Percentiles rank a stretch among this genome's conserved stretches.
These are phyloP conservation scores for Yponomeuta malinellus DNA, from an alignment of 2,888 invertebrate species.

Conservation along the genomic window DNA sequence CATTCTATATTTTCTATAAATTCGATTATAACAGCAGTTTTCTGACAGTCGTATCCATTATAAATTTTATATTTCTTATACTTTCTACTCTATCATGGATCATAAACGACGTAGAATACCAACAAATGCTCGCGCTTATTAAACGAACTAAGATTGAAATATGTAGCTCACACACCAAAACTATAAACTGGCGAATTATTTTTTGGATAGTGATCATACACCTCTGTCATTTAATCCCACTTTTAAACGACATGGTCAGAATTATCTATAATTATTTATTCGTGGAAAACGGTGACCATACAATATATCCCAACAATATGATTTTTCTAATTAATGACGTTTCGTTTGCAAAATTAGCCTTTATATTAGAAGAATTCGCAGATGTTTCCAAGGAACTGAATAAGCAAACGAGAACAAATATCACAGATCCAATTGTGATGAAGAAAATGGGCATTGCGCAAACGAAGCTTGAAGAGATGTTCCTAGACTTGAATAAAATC, in stretches of 20 bases:
- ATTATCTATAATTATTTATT: too few species aligned
- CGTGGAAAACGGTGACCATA: too few species aligned
- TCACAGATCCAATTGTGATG: neutral
- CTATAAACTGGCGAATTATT: neutral
- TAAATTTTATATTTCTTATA: neutral
- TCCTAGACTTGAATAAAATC: neutral
- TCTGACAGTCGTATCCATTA: neutral
- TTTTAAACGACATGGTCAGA: neutral
- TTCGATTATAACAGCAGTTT: neutral
- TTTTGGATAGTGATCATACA: neutral
- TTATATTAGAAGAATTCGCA: neutral
- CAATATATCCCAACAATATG: neutral
- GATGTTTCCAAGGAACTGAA: neutral
- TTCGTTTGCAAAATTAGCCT: neutral
- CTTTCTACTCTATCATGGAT: neutral
- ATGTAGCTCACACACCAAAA: neutral
- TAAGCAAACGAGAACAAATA: neutral
- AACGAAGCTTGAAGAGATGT: neutral
- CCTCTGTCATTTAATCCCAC: neutral
- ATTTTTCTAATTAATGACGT: neutral
- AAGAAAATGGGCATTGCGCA: neutral
- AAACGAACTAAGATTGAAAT: neutral
- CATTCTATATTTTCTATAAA: neutral
- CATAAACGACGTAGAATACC: neutral
- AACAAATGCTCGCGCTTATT: neutral